phyloP scores from a whole-genome alignment of 1,140 invertebrate genomes.

The Maconellicoccus hirsutus region DNA sequence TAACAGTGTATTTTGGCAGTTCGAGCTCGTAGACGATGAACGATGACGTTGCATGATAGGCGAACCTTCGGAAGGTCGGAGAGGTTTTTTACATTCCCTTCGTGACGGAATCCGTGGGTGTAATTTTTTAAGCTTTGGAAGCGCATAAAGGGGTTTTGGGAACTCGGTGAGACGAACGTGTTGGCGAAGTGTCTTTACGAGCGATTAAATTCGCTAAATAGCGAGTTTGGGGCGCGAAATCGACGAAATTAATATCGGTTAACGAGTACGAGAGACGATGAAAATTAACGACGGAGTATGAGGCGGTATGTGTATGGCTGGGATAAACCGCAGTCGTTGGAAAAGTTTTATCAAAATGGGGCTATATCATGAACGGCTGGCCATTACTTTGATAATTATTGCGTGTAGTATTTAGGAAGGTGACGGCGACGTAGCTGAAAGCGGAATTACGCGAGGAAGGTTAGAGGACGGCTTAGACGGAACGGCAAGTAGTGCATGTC shows the following conservation, averaged over 20 bases:
- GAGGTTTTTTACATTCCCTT: too few relatives aligned
- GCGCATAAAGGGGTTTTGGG: too few relatives aligned
- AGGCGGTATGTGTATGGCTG: too few relatives aligned
- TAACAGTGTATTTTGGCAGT: neutral
- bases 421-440: too few relatives aligned
- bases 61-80: too few relatives aligned
- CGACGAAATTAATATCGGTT: neutral
- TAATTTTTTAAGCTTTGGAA: too few relatives aligned
- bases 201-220: neutral
- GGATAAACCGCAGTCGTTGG: neutral
- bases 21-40: too few relatives aligned
- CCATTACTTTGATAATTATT: conserved; percentile 5
- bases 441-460: too few relatives aligned
- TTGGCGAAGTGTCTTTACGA: neutral
- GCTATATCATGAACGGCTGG: neutral
- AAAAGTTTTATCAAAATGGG: neutral
- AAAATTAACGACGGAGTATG: neutral
- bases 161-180: too few relatives aligned
- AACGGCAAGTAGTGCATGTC: neutral
- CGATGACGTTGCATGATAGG: too few relatives aligned
- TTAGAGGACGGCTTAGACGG: too few relatives aligned
- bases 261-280: neutral
- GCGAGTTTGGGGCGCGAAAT: neutral
- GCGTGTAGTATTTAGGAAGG: neutral
- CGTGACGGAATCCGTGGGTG: too few relatives aligned